Base-by-base conservation (phyloP, 30 jellyfish, hydroid and myxozoan genomes). In the Cassiopea xamachana region DNA sequence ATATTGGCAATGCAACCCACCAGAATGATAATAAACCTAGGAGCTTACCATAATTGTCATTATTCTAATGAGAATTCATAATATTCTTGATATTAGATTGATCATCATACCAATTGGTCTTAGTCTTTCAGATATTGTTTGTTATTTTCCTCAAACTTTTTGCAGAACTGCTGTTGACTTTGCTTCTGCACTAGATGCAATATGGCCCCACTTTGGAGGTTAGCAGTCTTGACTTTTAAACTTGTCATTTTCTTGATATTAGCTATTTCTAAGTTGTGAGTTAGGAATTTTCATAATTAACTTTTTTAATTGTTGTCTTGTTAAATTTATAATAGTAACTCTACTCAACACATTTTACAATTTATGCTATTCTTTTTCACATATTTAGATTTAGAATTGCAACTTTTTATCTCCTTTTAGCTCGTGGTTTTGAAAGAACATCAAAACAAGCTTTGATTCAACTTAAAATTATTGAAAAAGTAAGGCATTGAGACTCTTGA, bases 191-290 rank as follows among this genome's bases (percentile, higher is more conserved):
- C 68, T 90, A 39, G 97, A 91, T n/a, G 58, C 91, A 43, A 87
- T 91, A 6, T 91, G 97, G 97, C 97, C 97, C 18, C 87, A 83
- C 44, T 85, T 84, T 84, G 97, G 94, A 39, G 97, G 97, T 91
- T 49, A 2, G 80, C 14, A 61, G 4, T 48, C 61, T 44, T 7
- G 14, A 69, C 5, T 68, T 43, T 55, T 27, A 27, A 27, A 27
- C 39, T 55, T 55, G 64, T 10, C 64, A 55, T 10, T 3, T 6
- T 55, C 71, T 77, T 47, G 3, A 16, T 18, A 3, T 75, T 43
- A 27, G 27, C 84, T 6, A 16, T 27, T 27, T 27, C 39, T 27
- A 27, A 27, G 39, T 27, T 27, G 39, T 27, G 39, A 27, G 39
- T 27, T 27, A 27, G 39, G 39, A 27, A 27, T 27, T 27, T 27